A percentile compares a stretch with the other conserved stretches of the same genome.
Conservation (phyloP, 2,113 vertebrate genomes). For the Turdus rufiventris region DNA sequence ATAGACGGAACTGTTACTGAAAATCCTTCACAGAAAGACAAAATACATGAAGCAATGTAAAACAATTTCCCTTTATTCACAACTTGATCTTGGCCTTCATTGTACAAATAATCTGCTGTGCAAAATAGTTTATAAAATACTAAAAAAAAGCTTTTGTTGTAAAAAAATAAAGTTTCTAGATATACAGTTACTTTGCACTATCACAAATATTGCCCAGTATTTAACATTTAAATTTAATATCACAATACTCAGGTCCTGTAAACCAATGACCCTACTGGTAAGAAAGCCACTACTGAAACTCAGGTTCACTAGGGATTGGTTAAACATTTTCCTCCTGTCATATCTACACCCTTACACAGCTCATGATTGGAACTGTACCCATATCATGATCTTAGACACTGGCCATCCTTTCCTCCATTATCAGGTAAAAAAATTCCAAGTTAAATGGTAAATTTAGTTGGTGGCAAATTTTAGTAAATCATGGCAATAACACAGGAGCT, state of each 20-base stretch:
- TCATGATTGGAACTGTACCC: neutral
- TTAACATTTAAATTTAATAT: neutral
- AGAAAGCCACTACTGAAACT: conserved; percentile 31
- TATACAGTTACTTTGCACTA: conserved; percentile 30
- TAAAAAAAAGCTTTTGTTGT: conserved; percentile 38
- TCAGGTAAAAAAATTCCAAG: neutral
- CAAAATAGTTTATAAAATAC: conserved; percentile 69
- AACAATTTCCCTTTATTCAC: conserved; percentile 57
- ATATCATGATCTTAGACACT: neutral
- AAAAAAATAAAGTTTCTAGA: conserved; percentile 68
- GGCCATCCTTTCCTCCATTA: neutral
- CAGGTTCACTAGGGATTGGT: neutral
- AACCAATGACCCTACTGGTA: conserved; percentile 1
- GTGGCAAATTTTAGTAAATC: neutral
- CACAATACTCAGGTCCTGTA: conserved; percentile 6
- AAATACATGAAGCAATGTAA: neutral
- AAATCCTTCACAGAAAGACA: neutral
- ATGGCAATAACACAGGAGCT: neutral
- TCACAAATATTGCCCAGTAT: neutral
- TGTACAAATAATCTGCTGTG: conserved; percentile 64
- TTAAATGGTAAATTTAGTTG: neutral
- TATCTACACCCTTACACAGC: neutral
- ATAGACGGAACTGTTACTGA: neutral
- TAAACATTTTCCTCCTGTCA: neutral
- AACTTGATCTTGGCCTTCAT: neutral